phyloP scores from a whole-genome alignment of 2,113 vertebrate genomes.

The Sorex araneus region DNA sequence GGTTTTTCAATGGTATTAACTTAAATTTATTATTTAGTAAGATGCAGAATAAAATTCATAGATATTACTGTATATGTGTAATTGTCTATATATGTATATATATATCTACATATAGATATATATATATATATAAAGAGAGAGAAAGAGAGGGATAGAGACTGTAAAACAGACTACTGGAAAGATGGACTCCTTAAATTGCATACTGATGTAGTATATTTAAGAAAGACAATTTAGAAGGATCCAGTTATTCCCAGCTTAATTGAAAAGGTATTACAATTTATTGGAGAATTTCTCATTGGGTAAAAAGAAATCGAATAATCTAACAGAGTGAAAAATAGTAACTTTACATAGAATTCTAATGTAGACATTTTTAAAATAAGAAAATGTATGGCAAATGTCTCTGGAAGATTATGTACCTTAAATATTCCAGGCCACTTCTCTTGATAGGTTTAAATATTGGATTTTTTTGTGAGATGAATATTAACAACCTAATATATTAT shows the following conservation, averaged over 20 bases:
- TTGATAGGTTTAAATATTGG: background rate
- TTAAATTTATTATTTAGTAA: conserved; percentile 18
- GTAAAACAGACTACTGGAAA: conserved; percentile 10
- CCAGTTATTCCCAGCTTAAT: conserved; percentile 22
- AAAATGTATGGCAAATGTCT: background rate
- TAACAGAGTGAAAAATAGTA: background rate
- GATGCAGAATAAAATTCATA: background rate
- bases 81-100: no score
- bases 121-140: no score
- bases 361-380: background rate
- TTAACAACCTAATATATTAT: background rate
- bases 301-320: conserved; percentile 49
- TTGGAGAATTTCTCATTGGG: conserved; percentile 48
- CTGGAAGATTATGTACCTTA: conserved; percentile 19
- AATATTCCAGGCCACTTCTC: background rate
- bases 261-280: conserved; percentile 9
- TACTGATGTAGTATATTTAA: background rate
- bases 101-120: no score
- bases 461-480: conserved; percentile 31
- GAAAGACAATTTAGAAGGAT: conserved; percentile 2
- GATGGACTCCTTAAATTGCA: background rate
- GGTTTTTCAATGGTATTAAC: background rate
- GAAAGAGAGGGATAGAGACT: background rate
- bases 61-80: conserved; percentile 7
- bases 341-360: background rate